Base-by-base conservation (phyloP, 2,113 vertebrate genomes). In the Panthera uncia region DNA sequence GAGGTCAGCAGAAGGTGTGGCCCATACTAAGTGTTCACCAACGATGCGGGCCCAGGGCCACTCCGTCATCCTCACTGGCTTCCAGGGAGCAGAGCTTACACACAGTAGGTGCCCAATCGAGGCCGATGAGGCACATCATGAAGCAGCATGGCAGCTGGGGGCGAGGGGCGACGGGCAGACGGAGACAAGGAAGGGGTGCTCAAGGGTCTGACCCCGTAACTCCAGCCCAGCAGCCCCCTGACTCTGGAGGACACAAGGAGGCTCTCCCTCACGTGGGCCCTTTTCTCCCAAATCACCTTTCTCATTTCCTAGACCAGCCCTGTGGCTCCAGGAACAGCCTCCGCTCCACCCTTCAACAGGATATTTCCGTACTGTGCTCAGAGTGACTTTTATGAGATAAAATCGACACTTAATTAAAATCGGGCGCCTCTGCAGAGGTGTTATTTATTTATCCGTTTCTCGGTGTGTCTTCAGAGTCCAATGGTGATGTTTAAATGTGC, bases 331-430 rank as follows among this genome's bases (percentile, higher is more conserved):
- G 76, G 69, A 95, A 82, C 45, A 41, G 96, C 79, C 93, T 95
- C 21, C 31, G 69, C 93, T 87, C 8, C 36, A 5, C 96, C 95
- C 97, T 61, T 66, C 71, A 29, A 63, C 21, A n/a, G 52, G 91
- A 12, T 25, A 85, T 55, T 94, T 9, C 68, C 91, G 68, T 27
- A 61, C 92, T 33, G 52, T 5, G 52, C 97, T 96, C 88, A 52
- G 31, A 88, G 29, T 74, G 38, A 87, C 73, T 94, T 93, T 50
- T 45, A 71, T 36, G 97, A 98, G 97, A 98, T 97, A 86, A 94
- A 97, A 98, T 96, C 63, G 61, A 92, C 90, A 87, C 41, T 98
- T 98, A 97, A 98, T 98, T 98, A 98, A 98, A 98, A 97, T 41
- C 92, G 29, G 0, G 68, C n/a, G 33, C 93, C 94, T 98, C 93